phyloP scores from a whole-genome alignment of 2,113 vertebrate genomes.

The Microtus montanus region DNA sequence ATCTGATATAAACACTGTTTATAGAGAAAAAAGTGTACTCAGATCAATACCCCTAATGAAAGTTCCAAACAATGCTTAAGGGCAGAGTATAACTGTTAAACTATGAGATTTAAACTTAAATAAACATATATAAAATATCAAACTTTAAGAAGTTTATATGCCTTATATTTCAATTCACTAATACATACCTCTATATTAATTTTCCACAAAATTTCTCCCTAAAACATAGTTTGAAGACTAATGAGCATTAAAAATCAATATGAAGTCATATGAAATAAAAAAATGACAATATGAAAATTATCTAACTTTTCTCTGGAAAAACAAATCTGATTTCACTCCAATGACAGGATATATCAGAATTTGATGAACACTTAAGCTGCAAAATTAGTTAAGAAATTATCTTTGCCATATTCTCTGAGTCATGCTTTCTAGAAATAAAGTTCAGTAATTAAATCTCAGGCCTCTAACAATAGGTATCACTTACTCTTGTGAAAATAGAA shows the following conservation, averaged over 20 bases:
- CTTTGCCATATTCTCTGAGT: conserved; percentile 34
- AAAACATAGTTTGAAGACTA: background rate
- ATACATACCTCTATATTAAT: background rate
- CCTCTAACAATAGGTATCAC: conserved; percentile 6
- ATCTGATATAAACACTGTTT: background rate
- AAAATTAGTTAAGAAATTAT: conserved; percentile 7
- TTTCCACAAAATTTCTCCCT: background rate
- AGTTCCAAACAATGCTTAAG: background rate
- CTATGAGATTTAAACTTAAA: background rate
- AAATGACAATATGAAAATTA: background rate
- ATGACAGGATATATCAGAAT: background rate
- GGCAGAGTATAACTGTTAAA: background rate
- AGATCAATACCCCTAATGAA: background rate
- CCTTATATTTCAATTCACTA: background rate
- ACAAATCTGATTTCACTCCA: background rate
- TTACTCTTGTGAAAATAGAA: conserved; percentile 8
- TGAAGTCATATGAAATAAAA: background rate
- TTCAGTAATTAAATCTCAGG: conserved; percentile 26
- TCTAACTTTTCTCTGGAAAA: background rate
- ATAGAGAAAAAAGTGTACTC: background rate
- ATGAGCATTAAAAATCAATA: background rate
- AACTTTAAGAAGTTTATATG: background rate
- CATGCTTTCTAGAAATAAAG: conserved; percentile 4
- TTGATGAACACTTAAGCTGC: conserved; percentile 16
- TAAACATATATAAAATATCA: background rate